phyloP scores from a whole-genome alignment of 2,113 vertebrate species.

The Deroptyus accipitrinus region DNA sequence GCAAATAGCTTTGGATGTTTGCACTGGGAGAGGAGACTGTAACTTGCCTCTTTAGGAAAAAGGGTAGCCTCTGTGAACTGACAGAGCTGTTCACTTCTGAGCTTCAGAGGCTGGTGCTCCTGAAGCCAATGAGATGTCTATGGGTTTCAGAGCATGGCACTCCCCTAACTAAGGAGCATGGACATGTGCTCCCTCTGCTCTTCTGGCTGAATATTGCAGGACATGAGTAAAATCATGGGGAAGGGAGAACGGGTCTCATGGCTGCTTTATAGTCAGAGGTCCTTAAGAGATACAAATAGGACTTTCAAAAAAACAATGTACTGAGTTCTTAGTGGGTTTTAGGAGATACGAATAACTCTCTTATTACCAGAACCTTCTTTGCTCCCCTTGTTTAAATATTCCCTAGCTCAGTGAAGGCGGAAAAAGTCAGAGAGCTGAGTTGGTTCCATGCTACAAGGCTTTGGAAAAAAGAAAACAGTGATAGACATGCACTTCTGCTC shows the following conservation, averaged over 20 bases:
- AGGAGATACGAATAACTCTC: background rate
- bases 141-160: rapidly evolving
- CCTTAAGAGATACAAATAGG: background rate
- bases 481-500: background rate
- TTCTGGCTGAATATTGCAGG: background rate
- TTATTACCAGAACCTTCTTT: background rate
- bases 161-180: rapidly evolving
- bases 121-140: rapidly evolving
- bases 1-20: background rate
- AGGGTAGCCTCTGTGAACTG: background rate
- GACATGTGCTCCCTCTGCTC: rapidly evolving
- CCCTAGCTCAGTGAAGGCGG: background rate
- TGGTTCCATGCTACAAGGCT: background rate
- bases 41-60: background rate
- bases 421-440: background rate
- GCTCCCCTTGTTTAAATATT: background rate
- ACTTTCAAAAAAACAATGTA: background rate
- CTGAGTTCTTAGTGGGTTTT: background rate
- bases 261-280: background rate
- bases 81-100: rapidly evolving
- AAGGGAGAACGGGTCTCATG: rapidly evolving
- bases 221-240: rapidly evolving
- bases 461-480: background rate
- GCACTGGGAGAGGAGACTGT: background rate
- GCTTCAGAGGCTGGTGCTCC: background rate